Percentiles rank a stretch among this genome's conserved stretches.
Conservation (phyloP, 2,113 vertebrate species). For the Coturnix japonica region DNA sequence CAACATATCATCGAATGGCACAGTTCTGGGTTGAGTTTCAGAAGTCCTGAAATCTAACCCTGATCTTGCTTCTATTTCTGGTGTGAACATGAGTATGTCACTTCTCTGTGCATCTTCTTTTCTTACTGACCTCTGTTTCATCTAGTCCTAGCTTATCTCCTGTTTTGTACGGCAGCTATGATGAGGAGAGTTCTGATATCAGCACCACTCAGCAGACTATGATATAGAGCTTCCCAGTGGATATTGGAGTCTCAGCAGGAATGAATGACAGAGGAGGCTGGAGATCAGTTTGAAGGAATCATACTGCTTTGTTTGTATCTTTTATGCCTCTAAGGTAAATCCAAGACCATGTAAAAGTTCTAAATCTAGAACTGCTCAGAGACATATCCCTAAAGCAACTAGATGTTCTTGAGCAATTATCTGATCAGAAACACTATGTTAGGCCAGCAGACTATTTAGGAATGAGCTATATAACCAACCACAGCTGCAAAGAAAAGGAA, state of each 20-base stretch:
- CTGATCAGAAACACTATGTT: neutral
- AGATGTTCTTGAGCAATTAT: neutral
- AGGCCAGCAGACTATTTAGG: neutral
- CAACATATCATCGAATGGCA: slow-evolving; percentile 26
- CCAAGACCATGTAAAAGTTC: neutral
- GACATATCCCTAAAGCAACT: neutral
- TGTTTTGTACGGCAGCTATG: slow-evolving; percentile 1
- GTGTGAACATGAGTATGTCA: slow-evolving; percentile 20
- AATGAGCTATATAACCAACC: neutral
- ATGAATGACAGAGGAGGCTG: slow-evolving; percentile 19
- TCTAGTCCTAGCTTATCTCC: neutral
- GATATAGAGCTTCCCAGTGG: neutral
- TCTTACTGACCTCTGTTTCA: slow-evolving; percentile 18
- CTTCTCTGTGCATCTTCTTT: slow-evolving; percentile 31
- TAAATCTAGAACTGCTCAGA: neutral
- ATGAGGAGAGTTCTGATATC: neutral
- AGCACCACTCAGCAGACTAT: neutral
- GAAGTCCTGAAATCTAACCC: slow-evolving; percentile 39
- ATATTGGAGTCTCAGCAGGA: neutral
- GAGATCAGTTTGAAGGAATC: neutral
- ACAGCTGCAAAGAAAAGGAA: neutral
- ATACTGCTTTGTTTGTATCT: neutral
- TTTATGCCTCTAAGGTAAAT: neutral
- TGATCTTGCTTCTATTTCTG: slow-evolving; percentile 52
- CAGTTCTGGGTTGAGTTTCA: slow-evolving; percentile 51